Conservation (phyloP, 2,113 vertebrate species). For the Anser brachyrhynchus region DNA sequence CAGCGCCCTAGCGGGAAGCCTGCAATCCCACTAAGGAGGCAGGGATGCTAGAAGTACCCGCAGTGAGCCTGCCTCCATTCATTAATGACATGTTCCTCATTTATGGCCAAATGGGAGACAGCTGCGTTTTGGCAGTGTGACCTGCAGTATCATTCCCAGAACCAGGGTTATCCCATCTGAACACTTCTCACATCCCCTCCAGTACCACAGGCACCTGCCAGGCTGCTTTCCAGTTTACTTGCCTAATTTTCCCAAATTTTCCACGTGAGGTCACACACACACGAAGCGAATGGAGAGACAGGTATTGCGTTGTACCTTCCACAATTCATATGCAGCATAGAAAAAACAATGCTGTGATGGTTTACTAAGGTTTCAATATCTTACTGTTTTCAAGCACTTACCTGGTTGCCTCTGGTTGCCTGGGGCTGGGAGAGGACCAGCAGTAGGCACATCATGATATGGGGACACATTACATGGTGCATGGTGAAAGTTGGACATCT, state of each 20-base stretch:
- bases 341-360: neutral
- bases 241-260: neutral
- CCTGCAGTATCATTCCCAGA: neutral
- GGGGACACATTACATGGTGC: neutral
- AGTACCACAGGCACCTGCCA: neutral
- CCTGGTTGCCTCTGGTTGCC: neutral
- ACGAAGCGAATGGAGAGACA: neutral
- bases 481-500: neutral
- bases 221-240: neutral
- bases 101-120: neutral
- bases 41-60: neutral
- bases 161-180: neutral
- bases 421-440: neutral
- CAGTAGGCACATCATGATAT: neutral
- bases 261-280: neutral
- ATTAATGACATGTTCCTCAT: neutral
- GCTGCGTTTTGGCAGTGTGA: neutral
- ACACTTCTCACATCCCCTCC: neutral
- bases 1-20: neutral
- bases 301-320: neutral
- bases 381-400: neutral
- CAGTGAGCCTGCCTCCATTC: neutral
- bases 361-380: neutral
- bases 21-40: neutral
- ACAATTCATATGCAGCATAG: neutral